Conservation (phyloP, 30 jellyfish, hydroid and myxozoan species). For the Turritopsis rubra region DNA sequence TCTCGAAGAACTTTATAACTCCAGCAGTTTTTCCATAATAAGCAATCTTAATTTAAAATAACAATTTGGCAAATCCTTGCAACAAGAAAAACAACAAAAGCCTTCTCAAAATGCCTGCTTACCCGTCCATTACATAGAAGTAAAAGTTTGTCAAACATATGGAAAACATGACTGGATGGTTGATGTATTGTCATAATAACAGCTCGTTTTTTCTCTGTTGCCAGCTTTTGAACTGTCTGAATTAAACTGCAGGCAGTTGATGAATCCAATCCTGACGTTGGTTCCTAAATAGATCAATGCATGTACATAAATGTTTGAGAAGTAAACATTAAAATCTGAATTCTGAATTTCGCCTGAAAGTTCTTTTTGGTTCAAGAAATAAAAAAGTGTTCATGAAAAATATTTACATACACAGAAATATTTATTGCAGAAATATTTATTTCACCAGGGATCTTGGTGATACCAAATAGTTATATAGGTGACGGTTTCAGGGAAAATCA, state of each 20-base stretch:
- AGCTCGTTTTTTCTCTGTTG: constrained; percentile 31
- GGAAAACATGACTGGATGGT: constrained; percentile 58
- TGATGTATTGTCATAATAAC: constrained; percentile 46
- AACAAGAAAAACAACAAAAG: neutral
- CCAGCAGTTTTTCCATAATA: constrained; percentile 43
- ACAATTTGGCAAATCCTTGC: no score
- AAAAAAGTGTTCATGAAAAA: no score
- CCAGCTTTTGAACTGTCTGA: constrained; percentile 30
- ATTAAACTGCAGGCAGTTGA: constrained; percentile 44
- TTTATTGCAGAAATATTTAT: neutral
- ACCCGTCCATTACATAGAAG: constrained; percentile 46
- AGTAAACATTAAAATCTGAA: no score
- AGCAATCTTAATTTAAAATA: constrained; percentile 32
- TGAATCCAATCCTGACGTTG: constrained; percentile 60
- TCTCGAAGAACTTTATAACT: constrained; percentile 36
- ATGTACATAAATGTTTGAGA: no score
- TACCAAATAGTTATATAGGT: no score
- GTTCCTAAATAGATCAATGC: constrained; percentile 27
- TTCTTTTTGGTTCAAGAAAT: no score
- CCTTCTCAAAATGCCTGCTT: neutral
- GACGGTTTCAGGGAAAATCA: no score
- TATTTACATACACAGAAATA: neutral
- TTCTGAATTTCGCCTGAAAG: no score
- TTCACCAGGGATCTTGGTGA: no score
- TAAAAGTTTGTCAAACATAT: constrained; percentile 49